Evolutionary conservation across 1,140 invertebrate species (phyloP).

Genomic region (Diprion similis): DNA sequence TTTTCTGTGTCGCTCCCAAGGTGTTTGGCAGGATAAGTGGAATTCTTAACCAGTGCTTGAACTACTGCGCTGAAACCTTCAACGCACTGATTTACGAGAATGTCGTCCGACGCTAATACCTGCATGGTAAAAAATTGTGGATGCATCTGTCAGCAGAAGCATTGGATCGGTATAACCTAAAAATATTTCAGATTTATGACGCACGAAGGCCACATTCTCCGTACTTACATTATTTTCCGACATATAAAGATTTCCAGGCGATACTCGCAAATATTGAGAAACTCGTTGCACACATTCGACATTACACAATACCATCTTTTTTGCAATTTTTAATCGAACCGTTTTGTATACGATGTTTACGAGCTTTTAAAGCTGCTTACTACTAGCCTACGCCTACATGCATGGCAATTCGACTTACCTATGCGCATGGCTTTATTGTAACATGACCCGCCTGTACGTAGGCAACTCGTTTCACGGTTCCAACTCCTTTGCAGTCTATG

Average conservation of each 20-base stretch:
- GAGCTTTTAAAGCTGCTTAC: no score
- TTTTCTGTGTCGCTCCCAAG: constrained; percentile 48
- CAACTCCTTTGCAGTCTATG: no score
- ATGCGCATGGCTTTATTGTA: no score
- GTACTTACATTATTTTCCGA: constrained; percentile 50
- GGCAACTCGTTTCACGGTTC: no score
- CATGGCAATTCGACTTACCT: no score
- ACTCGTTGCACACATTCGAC: constrained; percentile 50
- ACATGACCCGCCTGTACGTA: no score
- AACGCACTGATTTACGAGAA: constrained; percentile 44
- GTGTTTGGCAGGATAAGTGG: constrained; percentile 45
- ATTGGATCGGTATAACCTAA: neutral
- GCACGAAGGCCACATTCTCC: neutral
- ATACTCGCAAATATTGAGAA: constrained; percentile 47
- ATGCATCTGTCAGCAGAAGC: neutral
- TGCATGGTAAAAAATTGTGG: constrained; percentile 26
- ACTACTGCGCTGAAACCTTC: constrained; percentile 63
- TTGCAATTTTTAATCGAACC: neutral
- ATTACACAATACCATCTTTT: constrained; percentile 51
- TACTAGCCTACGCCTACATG: no score
- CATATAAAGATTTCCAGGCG: constrained; percentile 40
- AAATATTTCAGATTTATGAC: neutral
- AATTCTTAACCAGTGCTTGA: constrained; percentile 53
- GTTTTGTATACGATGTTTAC: no score
- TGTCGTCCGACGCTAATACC: constrained; percentile 39